Evolutionary conservation across 2,888 invertebrate genomes (phyloP), one percentile per base, ranked within the genome.

Genomic region (Drosophila neotestacea): DNA sequence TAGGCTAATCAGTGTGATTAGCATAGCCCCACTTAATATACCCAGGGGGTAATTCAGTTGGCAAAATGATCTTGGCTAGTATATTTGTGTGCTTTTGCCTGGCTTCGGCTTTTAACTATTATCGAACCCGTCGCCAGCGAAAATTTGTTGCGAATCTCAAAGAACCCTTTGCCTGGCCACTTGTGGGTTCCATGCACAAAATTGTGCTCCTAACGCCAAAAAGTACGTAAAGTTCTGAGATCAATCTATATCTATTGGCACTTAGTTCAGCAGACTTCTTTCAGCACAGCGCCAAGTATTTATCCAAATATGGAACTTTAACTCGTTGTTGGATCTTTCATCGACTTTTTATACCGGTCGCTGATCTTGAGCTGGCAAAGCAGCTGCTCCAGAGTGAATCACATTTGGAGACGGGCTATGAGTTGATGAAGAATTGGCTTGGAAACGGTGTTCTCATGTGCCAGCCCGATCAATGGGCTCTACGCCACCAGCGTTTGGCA

Each of bases 81-180:
- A 77, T 86, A 52, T 85, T 87, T 52, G 54, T 88, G 61, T 87
- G 81, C 58, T 60, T 88, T 50, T 77, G 86, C 61, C 50, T 87
- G 68, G 80, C 76, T 2, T 88, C 88, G 61, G 86, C 77, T 9
- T 46, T 86, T 6, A 86, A 88, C 11, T 87, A 77, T 34, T 59
- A 73, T n/a, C 75, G 78, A 4, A 76, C 77, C 3, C 83, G 86
- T 4, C 68, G 75, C 1, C 86, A 88, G 55, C 77, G 87, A 6
- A 36, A 13, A 13, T 41, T 75, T 0, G 64, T 88, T 0, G 55
- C 7, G 30, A 88, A 86, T 50, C 71, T 87, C 6, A 73, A 74
- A 10, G 88, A 88, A 63, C 88, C 87, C 36, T 70, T 78, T 9
- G 34, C 74, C 27, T 81, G 73, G 67, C 87, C 87, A 4, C 69